A percentile compares a stretch with the other conserved stretches of the same genome.
Evolutionary conservation across 35 echinoderm and acorn worm species (phyloP).

Genomic region (Diadema setosum): DNA sequence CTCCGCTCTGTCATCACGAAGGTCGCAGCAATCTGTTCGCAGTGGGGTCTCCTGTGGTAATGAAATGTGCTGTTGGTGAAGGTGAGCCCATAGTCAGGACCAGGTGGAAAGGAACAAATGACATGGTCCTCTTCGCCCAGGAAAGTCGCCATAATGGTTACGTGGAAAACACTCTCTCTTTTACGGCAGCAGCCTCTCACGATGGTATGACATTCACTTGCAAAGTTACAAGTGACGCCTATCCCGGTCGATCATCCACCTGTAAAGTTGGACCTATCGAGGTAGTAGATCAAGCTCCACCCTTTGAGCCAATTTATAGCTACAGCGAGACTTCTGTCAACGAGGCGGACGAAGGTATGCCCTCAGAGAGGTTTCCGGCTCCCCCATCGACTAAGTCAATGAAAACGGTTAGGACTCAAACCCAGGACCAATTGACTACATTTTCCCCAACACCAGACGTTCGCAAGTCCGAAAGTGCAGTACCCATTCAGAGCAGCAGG

Average conservation of each 20-base stretch:
- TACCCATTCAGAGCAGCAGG: not conserved
- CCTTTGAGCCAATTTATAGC: not conserved
- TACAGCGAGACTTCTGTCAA: not conserved
- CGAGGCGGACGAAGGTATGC: not conserved
- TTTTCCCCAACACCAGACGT: not conserved
- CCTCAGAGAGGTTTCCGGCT: not conserved
- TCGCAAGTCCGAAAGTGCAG: not conserved
- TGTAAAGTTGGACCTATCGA: not conserved
- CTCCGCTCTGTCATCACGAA: not conserved
- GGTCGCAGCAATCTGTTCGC: not conserved
- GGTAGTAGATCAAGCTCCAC: not conserved
- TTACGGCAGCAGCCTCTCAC: not conserved
- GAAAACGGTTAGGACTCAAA: too few relatives aligned
- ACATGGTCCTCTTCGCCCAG: not conserved
- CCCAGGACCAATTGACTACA: too few relatives aligned
- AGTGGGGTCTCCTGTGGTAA: not conserved
- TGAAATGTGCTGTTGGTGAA: not conserved
- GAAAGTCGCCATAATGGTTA: not conserved
- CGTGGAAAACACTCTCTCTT: not conserved
- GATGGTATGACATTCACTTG: slow-evolving; percentile 3
- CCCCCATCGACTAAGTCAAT: not conserved
- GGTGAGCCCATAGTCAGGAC: not conserved
- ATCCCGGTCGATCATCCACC: not conserved
- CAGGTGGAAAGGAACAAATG: not conserved
- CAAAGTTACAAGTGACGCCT: not conserved